Evolutionary conservation across 2,797 vertebrate genomes (phyloP).

Genomic region (Danio tinwini): DNA sequence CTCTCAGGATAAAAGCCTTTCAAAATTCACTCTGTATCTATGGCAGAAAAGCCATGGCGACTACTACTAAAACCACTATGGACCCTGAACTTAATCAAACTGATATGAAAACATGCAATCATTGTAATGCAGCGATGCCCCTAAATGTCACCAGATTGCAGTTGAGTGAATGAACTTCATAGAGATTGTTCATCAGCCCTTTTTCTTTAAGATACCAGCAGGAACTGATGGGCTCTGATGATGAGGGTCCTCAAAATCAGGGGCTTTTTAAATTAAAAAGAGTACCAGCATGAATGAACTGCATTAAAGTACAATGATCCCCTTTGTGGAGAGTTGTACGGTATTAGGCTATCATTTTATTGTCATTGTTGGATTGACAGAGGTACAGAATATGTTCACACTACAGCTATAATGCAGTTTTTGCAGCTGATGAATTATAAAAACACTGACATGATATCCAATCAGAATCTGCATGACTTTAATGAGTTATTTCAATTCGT

Average conservation of each 20-base stretch:
- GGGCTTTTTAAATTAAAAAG: conserved; percentile 5
- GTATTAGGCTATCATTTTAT: not conserved
- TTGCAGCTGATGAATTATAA: too few species aligned
- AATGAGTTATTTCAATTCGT: too few species aligned
- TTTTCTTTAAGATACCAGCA: conserved; percentile 14
- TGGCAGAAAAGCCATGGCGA: not conserved
- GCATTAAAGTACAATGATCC: not conserved
- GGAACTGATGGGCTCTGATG: conserved; percentile 20
- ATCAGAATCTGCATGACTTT: too few species aligned
- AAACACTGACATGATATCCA: too few species aligned
- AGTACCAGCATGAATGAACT: not conserved
- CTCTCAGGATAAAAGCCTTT: conserved; percentile 23
- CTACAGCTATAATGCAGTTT: too few species aligned
- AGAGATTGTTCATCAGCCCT: conserved; percentile 12
- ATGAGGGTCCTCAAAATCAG: not conserved
- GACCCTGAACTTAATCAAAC: not conserved
- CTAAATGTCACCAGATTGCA: conserved; percentile 8
- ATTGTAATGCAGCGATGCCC: conserved; percentile 1
- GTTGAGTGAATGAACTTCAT: not conserved
- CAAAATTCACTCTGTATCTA: not conserved
- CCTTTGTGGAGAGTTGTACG: not conserved
- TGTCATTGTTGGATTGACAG: not conserved
- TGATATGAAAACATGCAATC: conserved; percentile 4
- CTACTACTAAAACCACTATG: not conserved
- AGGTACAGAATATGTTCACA: too few species aligned